Percentiles rank a stretch among this genome's conserved stretches.
These are phyloP conservation scores for Yponomeuta plumbellus DNA, from an alignment of 2,888 invertebrate genomes.

Conservation along the genomic window DNA sequence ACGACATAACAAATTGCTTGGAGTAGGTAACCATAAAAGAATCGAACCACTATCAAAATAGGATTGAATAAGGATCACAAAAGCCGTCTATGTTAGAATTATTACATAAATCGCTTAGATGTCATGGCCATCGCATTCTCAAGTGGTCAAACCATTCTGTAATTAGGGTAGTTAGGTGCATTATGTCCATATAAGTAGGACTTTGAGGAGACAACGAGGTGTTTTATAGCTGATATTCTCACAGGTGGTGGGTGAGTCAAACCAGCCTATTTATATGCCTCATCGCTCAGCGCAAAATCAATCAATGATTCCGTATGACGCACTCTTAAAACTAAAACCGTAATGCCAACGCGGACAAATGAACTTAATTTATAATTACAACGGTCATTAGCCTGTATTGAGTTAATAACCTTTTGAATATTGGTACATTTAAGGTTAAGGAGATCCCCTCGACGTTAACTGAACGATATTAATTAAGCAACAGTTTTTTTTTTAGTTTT, in stretches of 20 bases:
- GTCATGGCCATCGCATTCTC: background rate
- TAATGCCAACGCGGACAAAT: conserved; percentile 25
- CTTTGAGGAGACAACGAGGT: background rate
- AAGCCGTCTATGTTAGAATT: background rate
- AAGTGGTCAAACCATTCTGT: conserved; percentile 6
- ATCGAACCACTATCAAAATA: background rate
- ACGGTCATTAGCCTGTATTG: conserved; percentile 16
- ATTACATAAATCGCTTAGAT: conserved; percentile 1
- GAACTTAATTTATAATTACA: conserved; percentile 6
- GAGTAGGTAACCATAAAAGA: background rate
- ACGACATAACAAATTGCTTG: background rate
- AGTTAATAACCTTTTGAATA: background rate
- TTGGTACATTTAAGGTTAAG: background rate
- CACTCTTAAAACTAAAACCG: conserved; percentile 35
- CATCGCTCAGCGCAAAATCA: conserved; percentile 29
- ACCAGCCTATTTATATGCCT: conserved; percentile 1
- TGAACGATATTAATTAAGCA: background rate
- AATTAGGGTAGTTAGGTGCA: background rate
- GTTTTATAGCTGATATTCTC: background rate
- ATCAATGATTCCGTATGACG: conserved; percentile 36
- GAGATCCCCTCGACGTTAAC: background rate
- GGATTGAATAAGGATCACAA: background rate
- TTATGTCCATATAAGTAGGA: background rate
- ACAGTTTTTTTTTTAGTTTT: background rate
- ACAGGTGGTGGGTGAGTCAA: conserved; percentile 3